Conservation (phyloP, 2,113 vertebrate species). For the Tetrax tetrax region DNA sequence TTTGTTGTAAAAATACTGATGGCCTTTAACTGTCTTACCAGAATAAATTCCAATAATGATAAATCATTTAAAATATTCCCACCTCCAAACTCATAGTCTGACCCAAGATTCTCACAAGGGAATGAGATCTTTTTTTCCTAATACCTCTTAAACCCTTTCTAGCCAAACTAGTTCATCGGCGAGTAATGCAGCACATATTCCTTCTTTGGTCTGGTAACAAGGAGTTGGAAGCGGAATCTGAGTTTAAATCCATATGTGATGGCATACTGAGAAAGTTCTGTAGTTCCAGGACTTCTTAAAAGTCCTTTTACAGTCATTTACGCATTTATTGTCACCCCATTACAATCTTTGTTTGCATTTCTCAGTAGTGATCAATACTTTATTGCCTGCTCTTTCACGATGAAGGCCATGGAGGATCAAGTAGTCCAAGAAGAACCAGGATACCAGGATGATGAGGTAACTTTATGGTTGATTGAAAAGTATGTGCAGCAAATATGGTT, state of each 20-base stretch:
- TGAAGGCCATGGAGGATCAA: slow-evolving; percentile 90
- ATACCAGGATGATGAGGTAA: slow-evolving; percentile 91
- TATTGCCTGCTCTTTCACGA: slow-evolving; percentile 55
- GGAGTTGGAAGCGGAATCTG: background rate
- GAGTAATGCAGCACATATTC: background rate
- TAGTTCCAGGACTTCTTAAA: background rate
- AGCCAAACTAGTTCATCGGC: background rate
- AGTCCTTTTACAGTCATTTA: background rate
- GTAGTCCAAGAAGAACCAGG: slow-evolving; percentile 85
- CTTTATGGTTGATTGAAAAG: background rate
- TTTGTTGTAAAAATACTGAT: background rate
- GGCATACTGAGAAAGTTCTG: background rate
- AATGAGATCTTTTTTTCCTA: background rate
- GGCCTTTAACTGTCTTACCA: background rate
- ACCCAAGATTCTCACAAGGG: background rate
- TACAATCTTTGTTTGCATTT: slow-evolving; percentile 38
- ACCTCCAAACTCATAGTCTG: background rate
- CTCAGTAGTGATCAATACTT: slow-evolving; percentile 31
- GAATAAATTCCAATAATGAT: background rate
- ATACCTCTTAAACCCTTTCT: background rate
- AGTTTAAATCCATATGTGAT: background rate
- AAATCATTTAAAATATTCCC: background rate
- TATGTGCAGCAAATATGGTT: background rate
- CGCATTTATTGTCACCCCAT: background rate
- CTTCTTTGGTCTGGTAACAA: background rate